These are phyloP conservation scores for Catocala nupta DNA, from an alignment of 2,888 invertebrate genomes.

Conservation along the genomic window DNA sequence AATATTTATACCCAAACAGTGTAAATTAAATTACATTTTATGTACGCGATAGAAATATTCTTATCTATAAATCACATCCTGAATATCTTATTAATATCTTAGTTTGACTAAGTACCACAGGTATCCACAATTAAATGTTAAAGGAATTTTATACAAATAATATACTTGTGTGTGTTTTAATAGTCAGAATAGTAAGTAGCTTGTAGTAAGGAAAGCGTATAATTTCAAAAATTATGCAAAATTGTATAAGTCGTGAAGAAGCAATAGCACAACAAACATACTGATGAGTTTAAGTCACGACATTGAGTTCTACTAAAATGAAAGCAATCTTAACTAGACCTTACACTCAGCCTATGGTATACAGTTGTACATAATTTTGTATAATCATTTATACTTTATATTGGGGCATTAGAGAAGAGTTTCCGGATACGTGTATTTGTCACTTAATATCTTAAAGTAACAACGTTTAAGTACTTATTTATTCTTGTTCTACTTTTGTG, in stretches of 20 bases:
- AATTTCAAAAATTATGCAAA: no score
- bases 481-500: no score
- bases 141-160: constrained; percentile 22
- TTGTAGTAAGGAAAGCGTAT: no score
- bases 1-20: neutral
- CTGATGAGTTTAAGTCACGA: neutral
- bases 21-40: constrained; percentile 26
- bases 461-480: no score
- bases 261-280: neutral
- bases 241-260: no score
- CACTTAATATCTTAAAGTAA: no score
- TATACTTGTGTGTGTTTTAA: neutral
- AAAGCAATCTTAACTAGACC: constrained; percentile 2
- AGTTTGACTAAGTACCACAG: constrained; percentile 68
- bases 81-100: constrained; percentile 58
- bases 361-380: no score
- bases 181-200: neutral
- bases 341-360: neutral
- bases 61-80: constrained; percentile 61
- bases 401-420: no score
- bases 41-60: constrained; percentile 36
- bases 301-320: neutral
- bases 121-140: constrained; percentile 35
- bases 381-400: no score
- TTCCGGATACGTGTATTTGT: no score